A percentile compares a stretch with the other conserved stretches of the same genome.
Evolutionary conservation across 2,113 vertebrate genomes (phyloP).

Genomic region (Solenodon paradoxus): DNA sequence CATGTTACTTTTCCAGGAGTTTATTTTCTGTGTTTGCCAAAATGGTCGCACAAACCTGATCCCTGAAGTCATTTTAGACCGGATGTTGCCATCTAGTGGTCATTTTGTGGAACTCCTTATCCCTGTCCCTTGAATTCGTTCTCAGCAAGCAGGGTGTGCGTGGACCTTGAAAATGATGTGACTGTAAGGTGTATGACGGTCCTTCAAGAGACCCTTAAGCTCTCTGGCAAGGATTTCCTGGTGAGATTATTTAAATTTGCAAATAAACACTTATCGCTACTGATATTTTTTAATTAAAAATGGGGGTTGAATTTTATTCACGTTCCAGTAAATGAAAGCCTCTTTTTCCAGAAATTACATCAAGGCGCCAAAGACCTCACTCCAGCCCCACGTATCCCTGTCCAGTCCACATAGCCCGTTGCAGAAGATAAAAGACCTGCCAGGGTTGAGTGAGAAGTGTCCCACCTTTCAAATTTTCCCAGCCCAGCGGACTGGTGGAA

Average conservation of each 20-base stretch:
- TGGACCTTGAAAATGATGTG: background rate
- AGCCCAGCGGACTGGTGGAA: no score
- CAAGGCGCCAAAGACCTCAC: background rate
- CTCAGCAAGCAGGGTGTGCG: background rate
- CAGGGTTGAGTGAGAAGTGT: no score
- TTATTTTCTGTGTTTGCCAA: background rate
- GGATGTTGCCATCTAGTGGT: constrained; percentile 62
- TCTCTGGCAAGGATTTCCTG: background rate
- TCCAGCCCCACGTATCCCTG: fast-evolving
- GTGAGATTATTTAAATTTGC: background rate
- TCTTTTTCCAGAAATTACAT: background rate
- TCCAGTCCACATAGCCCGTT: fast-evolving
- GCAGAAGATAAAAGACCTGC: background rate
- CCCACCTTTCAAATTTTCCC: background rate
- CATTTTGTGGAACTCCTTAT: background rate
- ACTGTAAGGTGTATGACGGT: fast-evolving
- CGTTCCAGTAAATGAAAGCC: background rate
- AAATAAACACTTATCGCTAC: no score
- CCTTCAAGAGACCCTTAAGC: background rate
- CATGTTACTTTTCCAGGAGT: background rate
- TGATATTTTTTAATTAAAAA: no score
- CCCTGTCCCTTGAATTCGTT: background rate
- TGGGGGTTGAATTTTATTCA: no score
- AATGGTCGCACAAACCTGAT: background rate
- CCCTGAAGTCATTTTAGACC: background rate